Base-by-base conservation (phyloP, 2,113 vertebrate species). In the Pelvicachromis taeniatus region DNA sequence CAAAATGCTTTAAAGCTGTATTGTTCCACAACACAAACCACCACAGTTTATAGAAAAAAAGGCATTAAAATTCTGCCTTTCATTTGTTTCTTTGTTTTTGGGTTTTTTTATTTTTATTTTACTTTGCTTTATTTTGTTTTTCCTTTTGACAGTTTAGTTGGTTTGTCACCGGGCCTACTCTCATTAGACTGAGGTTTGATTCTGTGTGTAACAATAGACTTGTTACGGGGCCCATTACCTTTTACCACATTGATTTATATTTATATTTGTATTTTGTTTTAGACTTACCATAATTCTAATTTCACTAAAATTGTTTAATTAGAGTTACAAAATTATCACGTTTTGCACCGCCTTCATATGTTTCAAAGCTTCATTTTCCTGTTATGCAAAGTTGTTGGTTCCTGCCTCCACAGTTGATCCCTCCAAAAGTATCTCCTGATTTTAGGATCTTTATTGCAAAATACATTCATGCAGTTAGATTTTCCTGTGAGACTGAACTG, bases 51-150 rank as follows among this genome's bases (percentile, higher is more conserved):
- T 19, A 52, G 26, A 31, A 52, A 19, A 2, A 75, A 75, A 52
- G 16, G 10, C 3, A 31, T 9, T 26, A 26, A 6, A 45, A 70
- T 68, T 42, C 13, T 75, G 23, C 45, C 23, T 48, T 70, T 70
- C 21, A 45, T 0, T 23, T 1, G 9, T 13, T 40, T 5, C 1
- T 42, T 65, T 21, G 4, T 48, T 19, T 4, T 48, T 9, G n/a
- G 9, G 3, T 11, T 23, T 1, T 40, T 23, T 23, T 1, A 0
- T 0, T 40, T 42, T 7, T n/a, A n/a, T 42, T 42, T 26, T 23
- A 11, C 12, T 68, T 12, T 9, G 21, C 45, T 23, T 26, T 23
- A 26, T 19, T 29, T 0, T 73, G 23, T 73, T 48, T 73, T 31
- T 75, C 13, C 2, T 75, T n/a, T 50, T 31, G 42, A 26, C 3